phyloP scores from a whole-genome alignment of 2,113 vertebrate genomes.

The Pelodiscus sinensis region DNA sequence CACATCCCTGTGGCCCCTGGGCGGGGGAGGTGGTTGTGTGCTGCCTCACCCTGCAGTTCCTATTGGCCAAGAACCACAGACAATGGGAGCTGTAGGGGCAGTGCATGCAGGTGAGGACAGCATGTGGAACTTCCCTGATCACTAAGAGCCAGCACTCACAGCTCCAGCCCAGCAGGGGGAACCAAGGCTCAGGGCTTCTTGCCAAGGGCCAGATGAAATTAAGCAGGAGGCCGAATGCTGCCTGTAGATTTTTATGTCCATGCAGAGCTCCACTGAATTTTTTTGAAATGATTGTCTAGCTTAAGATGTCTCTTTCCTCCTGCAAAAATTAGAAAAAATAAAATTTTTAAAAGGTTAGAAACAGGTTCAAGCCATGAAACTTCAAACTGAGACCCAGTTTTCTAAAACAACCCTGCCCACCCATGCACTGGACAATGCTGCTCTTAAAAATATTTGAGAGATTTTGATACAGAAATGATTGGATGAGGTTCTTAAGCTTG shows the following conservation, averaged over 20 bases:
- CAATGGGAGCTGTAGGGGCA: no score
- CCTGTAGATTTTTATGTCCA: neutral
- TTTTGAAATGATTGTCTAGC: neutral
- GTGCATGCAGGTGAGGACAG: no score
- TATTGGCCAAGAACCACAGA: no score
- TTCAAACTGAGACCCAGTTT: slow-evolving; percentile 21
- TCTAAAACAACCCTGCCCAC: slow-evolving; percentile 56
- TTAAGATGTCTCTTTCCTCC: neutral
- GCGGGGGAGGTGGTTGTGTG: no score
- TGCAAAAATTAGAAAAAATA: neutral
- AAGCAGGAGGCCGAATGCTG: no score
- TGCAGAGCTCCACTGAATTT: neutral
- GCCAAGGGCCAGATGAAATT: no score
- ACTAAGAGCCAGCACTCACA: no score
- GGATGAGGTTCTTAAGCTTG: neutral
- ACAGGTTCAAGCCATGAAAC: slow-evolving; percentile 24
- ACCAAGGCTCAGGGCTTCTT: no score
- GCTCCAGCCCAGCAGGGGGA: no score
- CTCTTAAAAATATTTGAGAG: neutral
- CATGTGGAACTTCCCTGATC: no score
- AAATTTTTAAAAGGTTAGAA: slow-evolving; percentile 8
- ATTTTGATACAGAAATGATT: neutral
- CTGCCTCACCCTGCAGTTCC: no score
- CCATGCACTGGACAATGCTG: neutral
- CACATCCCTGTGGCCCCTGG: no score